Percentiles rank a stretch among this genome's conserved stretches.
Conservation (phyloP, 2,888 invertebrate species). For the Theretra japonica region DNA sequence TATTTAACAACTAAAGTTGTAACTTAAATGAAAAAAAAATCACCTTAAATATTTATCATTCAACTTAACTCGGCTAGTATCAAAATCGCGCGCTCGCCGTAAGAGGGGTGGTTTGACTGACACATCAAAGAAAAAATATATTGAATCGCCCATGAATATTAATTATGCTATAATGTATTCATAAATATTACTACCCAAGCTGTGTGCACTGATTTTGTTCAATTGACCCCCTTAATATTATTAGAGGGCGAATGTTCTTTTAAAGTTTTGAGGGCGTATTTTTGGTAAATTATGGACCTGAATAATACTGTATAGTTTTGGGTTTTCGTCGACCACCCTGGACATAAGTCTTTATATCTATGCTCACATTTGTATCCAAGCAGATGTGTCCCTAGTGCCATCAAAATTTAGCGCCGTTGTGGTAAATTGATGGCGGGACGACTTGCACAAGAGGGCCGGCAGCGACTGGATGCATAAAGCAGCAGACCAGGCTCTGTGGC, state of each 20-base stretch:
- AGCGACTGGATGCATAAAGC: too few species aligned
- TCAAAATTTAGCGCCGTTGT: too few species aligned
- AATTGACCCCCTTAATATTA: constrained; percentile 31
- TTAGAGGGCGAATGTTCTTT: constrained; percentile 6
- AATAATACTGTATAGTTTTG: not conserved
- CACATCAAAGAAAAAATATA: constrained; percentile 71
- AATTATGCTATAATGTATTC: constrained; percentile 73
- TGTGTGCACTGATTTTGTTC: constrained; percentile 50
- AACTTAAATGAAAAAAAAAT: too few species aligned
- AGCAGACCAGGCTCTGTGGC: too few species aligned
- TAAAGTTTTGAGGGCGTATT: not conserved
- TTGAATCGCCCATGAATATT: constrained; percentile 75
- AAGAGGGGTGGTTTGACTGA: constrained; percentile 61
- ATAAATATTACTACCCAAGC: constrained; percentile 53
- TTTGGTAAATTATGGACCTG: not conserved
- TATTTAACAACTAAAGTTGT: too few species aligned
- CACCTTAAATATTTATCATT: not conserved
- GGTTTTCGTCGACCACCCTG: not conserved
- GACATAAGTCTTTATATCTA: too few species aligned
- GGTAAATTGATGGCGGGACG: too few species aligned
- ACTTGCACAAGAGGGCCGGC: too few species aligned
- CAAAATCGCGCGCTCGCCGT: not conserved
- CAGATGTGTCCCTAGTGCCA: too few species aligned
- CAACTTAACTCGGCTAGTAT: not conserved
- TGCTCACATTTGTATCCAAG: not conserved